phyloP scores from a whole-genome alignment of 2,888 invertebrate genomes.

The Rotaria sp. region DNA sequence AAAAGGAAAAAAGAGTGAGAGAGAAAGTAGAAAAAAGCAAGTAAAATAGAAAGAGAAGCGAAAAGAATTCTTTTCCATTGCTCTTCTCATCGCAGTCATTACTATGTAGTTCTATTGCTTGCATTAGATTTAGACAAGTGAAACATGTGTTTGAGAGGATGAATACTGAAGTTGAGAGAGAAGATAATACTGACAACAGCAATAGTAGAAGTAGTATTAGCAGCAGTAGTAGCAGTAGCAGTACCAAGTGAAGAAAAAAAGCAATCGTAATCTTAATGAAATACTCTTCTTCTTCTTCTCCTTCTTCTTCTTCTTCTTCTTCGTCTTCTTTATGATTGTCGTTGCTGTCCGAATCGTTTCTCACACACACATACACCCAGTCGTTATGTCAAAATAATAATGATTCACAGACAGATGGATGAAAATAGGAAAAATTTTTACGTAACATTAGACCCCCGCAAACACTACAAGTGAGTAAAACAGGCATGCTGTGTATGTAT shows the following conservation, averaged over 20 bases:
- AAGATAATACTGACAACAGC: neutral
- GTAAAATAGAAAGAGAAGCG: neutral
- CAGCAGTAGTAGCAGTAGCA: neutral
- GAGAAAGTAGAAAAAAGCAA: neutral
- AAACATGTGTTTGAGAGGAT: slow-evolving; percentile 17
- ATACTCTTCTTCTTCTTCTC: neutral
- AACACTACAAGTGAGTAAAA: neutral
- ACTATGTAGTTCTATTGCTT: neutral
- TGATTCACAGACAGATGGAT: neutral
- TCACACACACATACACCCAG: neutral
- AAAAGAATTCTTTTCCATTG: neutral
- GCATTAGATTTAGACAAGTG: neutral
- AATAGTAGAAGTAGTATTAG: neutral
- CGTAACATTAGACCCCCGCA: neutral
- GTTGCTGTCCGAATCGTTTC: neutral
- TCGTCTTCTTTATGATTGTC: neutral
- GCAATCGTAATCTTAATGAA: neutral
- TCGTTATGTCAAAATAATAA: neutral
- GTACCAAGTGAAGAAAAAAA: neutral
- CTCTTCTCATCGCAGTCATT: neutral
- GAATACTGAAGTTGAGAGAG: neutral
- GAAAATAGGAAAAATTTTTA: neutral
- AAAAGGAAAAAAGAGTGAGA: neutral
- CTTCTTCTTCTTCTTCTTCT: neutral
- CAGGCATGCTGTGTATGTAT: neutral